phyloP scores from a whole-genome alignment of 92 coral and sea anemone genomes.

The Umimayanthus kanabou region DNA sequence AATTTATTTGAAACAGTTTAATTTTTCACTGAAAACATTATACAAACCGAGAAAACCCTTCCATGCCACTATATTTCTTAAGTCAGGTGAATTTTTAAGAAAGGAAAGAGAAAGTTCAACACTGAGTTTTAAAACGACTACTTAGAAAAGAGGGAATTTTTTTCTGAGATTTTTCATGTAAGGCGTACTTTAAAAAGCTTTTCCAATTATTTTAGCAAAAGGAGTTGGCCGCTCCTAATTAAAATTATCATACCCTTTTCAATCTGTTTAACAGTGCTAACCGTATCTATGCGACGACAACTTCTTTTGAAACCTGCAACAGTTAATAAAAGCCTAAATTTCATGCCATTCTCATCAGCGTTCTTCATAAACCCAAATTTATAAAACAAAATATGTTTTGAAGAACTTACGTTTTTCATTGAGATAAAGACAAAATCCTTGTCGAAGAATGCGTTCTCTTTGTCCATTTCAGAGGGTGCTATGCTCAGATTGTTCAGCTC shows the following conservation, averaged over 20 bases:
- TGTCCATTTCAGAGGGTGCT: not conserved
- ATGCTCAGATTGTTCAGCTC: not conserved
- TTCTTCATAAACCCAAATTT: not conserved
- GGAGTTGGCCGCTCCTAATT: not conserved
- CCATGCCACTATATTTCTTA: not conserved
- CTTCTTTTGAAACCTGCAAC: not conserved
- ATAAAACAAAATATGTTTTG: not conserved
- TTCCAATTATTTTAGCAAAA: no score
- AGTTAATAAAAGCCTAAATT: not conserved
- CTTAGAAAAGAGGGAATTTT: no score
- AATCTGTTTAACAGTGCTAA: not conserved
- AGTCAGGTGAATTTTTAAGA: not conserved
- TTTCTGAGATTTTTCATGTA: no score
- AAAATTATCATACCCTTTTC: no score
- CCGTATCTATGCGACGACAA: not conserved
- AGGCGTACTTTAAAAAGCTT: no score
- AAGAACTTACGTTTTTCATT: slow-evolving; percentile 18
- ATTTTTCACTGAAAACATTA: not conserved
- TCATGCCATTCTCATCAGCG: not conserved
- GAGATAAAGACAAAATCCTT: slow-evolving; percentile 7
- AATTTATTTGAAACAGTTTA: not conserved
- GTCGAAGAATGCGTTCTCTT: not conserved
- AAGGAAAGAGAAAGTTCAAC: no score
- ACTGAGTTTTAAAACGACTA: no score
- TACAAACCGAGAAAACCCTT: no score